Evolutionary conservation across 2,888 invertebrate genomes (phyloP).

Genomic region (Yponomeuta malinellus): DNA sequence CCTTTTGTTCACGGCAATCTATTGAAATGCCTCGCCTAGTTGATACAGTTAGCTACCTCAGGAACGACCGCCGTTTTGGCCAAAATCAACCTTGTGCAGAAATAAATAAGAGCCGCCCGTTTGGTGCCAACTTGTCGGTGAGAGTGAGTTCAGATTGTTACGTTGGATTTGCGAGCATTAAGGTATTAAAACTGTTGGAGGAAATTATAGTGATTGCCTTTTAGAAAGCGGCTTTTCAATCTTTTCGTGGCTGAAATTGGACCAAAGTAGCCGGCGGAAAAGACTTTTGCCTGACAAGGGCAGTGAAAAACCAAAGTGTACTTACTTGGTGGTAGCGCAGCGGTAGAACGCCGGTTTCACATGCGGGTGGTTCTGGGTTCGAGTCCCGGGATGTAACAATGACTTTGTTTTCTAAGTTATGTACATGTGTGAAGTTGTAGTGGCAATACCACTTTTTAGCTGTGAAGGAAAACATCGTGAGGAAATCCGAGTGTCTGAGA

Average conservation of each 20-base stretch:
- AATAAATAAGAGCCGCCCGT: too few relatives aligned
- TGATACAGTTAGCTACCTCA: background rate
- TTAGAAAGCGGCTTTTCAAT: background rate
- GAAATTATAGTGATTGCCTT: constrained; percentile 3
- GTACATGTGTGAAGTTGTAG: too few relatives aligned
- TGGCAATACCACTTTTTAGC: background rate
- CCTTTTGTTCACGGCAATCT: background rate
- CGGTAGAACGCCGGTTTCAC: too few relatives aligned
- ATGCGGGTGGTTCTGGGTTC: background rate
- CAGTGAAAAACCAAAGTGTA: too few relatives aligned
- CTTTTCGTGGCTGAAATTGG: background rate
- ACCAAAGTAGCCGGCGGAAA: background rate
- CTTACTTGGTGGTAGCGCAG: too few relatives aligned
- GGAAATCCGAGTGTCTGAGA: too few relatives aligned
- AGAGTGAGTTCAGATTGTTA: background rate
- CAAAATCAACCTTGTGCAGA: background rate
- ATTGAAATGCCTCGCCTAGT: background rate
- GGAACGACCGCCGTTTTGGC: background rate
- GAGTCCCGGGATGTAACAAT: background rate
- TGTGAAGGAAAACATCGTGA: too few relatives aligned
- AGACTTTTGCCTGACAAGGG: background rate
- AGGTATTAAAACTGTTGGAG: background rate
- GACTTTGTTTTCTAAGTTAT: too few relatives aligned
- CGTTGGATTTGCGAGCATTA: background rate
- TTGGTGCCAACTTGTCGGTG: too few relatives aligned